Evolutionary conservation across 1,140 invertebrate species (phyloP).

Genomic region (Habropoda laboriosa): DNA sequence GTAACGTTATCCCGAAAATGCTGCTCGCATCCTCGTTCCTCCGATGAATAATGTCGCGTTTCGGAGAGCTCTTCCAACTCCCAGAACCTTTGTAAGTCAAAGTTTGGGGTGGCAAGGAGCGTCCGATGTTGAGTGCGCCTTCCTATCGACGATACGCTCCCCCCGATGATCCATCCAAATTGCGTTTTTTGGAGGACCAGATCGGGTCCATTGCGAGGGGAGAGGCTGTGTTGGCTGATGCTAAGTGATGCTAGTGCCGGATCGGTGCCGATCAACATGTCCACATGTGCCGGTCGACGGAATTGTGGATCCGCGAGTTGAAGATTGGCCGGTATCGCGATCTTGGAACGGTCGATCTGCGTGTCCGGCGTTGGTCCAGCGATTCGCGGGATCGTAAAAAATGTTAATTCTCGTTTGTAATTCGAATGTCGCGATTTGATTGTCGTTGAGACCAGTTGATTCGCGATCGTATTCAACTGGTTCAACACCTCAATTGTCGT

Average conservation of each 20-base stretch:
- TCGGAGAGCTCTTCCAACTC: neutral
- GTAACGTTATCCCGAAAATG: neutral
- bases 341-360: neutral
- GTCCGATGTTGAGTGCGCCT: neutral
- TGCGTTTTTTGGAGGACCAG: no score
- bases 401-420: neutral
- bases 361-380: neutral
- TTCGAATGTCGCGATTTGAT: neutral
- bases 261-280: neutral
- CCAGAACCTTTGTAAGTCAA: neutral
- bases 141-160: neutral
- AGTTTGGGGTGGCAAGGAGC: neutral
- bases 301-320: neutral
- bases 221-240: neutral
- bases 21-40: neutral
- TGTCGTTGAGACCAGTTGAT: neutral
- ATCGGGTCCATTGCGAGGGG: neutral
- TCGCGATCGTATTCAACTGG: neutral
- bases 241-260: neutral
- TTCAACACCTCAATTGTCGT: neutral
- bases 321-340: neutral
- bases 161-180: slow-evolving; percentile 15
- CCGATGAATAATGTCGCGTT: neutral
- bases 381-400: neutral
- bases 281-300: neutral